Percentiles rank a stretch among this genome's conserved stretches.
Conservation (phyloP, 92 coral and sea anemone species). For the Chrysogorgia sp. region DNA sequence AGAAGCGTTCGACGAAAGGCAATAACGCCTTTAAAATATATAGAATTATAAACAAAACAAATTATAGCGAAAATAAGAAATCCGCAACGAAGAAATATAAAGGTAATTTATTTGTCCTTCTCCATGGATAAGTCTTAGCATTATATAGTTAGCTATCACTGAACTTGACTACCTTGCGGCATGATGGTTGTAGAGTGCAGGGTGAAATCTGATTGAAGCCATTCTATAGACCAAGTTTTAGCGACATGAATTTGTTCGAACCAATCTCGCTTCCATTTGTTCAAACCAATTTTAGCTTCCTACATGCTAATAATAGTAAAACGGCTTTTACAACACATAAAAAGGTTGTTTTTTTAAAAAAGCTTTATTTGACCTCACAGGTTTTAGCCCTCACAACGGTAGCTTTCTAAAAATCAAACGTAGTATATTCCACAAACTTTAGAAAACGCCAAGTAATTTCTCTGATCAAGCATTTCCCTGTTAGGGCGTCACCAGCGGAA, state of each 20-base stretch:
- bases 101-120: neutral
- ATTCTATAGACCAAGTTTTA: too few species aligned
- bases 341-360: too few species aligned
- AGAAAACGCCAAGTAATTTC: neutral
- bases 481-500: conserved; percentile 27
- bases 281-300: too few species aligned
- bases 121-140: neutral
- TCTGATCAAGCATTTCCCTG: neutral
- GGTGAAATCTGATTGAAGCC: neutral
- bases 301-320: too few species aligned
- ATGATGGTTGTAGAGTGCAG: neutral
- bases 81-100: conserved; percentile 4
- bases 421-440: neutral
- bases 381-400: too few species aligned
- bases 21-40: conserved; percentile 82
- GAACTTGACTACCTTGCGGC: neutral
- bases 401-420: neutral
- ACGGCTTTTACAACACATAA: too few species aligned
- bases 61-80: neutral
- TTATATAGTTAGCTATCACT: too few species aligned
- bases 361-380: too few species aligned
- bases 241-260: too few species aligned
- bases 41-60: conserved; percentile 36
- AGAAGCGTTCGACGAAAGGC: conserved; percentile 73
- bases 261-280: too few species aligned